phyloP scores from a whole-genome alignment of 2,888 invertebrate genomes.

The Schrankia costaestrigalis region DNA sequence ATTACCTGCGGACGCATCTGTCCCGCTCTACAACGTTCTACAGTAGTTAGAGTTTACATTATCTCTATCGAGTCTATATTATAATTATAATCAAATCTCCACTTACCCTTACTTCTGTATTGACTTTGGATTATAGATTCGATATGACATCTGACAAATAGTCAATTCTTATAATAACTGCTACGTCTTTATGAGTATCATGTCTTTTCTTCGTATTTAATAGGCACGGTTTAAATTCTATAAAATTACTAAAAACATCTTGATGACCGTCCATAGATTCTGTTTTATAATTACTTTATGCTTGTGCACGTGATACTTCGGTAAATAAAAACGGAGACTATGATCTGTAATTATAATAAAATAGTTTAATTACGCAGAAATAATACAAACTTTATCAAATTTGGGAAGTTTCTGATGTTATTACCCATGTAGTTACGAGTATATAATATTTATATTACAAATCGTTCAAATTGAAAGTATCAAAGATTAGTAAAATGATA shows the following conservation, averaged over 20 bases:
- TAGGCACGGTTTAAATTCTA: constrained; percentile 39
- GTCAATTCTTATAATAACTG: constrained; percentile 45
- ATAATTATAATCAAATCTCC: constrained; percentile 17
- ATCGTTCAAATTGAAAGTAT: too few species aligned
- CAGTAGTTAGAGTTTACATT: constrained; percentile 55
- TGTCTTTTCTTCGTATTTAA: constrained; percentile 18
- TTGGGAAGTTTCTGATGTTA: too few species aligned
- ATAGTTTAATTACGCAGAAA: too few species aligned
- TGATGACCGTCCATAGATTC: constrained; percentile 57
- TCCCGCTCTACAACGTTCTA: constrained; percentile 58
- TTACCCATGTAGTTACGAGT: too few species aligned
- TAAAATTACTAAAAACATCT: constrained; percentile 40
- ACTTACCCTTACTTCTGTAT: constrained; percentile 15
- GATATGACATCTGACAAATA: constrained; percentile 27
- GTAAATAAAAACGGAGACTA: too few species aligned
- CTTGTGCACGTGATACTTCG: constrained; percentile 31
- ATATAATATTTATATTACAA: too few species aligned
- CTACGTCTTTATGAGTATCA: constrained; percentile 23
- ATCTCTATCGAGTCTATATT: constrained; percentile 40
- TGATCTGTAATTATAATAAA: too few species aligned
- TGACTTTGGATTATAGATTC: constrained; percentile 17
- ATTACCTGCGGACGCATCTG: constrained; percentile 41
- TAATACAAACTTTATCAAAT: too few species aligned
- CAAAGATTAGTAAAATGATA: too few species aligned
- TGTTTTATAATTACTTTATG: constrained; percentile 31